A percentile compares a stretch with the other conserved stretches of the same genome.
Conservation (phyloP, 2,888 invertebrate species). For the Ormyrus thymus region DNA sequence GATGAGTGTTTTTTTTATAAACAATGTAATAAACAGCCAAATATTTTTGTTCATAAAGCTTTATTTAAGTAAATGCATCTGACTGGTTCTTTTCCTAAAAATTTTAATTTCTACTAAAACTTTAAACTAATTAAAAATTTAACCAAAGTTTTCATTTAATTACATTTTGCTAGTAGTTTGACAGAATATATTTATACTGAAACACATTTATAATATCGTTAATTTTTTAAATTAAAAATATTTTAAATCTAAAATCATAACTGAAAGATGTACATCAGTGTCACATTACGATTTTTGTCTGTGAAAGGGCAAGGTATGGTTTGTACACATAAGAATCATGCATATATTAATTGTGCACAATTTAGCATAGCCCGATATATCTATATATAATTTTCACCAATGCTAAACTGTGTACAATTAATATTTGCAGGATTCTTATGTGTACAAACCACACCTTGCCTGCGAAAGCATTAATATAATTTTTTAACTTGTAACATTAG, state of each 20-base stretch:
- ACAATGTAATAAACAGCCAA: slow-evolving; percentile 54
- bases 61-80: slow-evolving; percentile 65
- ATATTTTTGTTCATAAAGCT: slow-evolving; percentile 67
- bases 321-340: too few relatives aligned
- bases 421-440: slow-evolving; percentile 2
- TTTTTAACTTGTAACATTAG: slow-evolving; percentile 27
- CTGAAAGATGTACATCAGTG: slow-evolving; percentile 9
- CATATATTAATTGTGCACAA: too few relatives aligned
- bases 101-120: slow-evolving; percentile 6
- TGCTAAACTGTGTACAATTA: too few relatives aligned
- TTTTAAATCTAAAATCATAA: slow-evolving; percentile 33
- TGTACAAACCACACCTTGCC: background rate
- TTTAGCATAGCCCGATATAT: too few relatives aligned
- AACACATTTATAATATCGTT: slow-evolving; percentile 38
- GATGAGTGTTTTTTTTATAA: slow-evolving; percentile 48
- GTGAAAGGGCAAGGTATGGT: too few relatives aligned
- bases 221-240: slow-evolving; percentile 41
- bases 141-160: background rate
- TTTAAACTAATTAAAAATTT: background rate
- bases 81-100: slow-evolving; percentile 54
- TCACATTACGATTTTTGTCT: too few relatives aligned
- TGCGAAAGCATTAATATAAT: slow-evolving; percentile 23
- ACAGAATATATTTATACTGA: slow-evolving; percentile 15
- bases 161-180: slow-evolving; percentile 20
- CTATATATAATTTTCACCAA: too few relatives aligned